Evolutionary conservation across 2,797 vertebrate species (phyloP).

Genomic region (Protosalanx chinensis): DNA sequence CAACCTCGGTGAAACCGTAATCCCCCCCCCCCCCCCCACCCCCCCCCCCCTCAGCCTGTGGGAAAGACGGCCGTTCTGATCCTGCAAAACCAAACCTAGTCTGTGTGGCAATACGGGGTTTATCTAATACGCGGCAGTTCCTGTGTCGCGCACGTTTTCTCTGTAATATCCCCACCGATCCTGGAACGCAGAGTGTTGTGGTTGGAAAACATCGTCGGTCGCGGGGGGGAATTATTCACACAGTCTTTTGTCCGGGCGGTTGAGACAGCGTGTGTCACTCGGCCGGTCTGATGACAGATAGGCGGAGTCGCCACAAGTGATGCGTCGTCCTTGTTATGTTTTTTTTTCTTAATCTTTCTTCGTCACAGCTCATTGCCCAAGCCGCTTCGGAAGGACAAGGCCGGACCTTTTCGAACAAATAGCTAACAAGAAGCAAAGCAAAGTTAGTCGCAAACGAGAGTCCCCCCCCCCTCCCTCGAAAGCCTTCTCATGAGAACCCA

Average conservation of each 20-base stretch:
- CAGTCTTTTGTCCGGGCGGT: background rate
- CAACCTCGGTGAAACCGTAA: background rate
- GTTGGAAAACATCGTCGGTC: background rate
- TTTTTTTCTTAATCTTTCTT: too few relatives aligned
- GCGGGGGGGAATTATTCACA: background rate
- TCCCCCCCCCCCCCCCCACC: background rate
- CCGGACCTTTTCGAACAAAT: background rate
- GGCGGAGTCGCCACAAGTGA: background rate
- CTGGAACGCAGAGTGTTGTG: background rate
- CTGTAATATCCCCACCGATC: background rate
- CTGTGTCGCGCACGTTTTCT: too few relatives aligned
- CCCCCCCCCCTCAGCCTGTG: background rate
- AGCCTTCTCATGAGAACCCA: background rate
- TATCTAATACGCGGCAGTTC: too few relatives aligned
- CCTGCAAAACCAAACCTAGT: too few relatives aligned
- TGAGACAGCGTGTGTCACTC: background rate
- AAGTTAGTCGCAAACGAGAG: background rate
- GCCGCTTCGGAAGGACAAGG: background rate
- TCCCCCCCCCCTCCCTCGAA: too few relatives aligned
- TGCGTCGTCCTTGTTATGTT: background rate
- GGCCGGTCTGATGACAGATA: background rate
- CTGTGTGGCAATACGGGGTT: too few relatives aligned
- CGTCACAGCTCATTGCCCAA: background rate
- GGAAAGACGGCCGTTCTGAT: background rate
- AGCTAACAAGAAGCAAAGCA: background rate